These are phyloP conservation scores for Pollicipes pollicipes DNA, from an alignment of 1,140 invertebrate genomes.

Conservation along the genomic window DNA sequence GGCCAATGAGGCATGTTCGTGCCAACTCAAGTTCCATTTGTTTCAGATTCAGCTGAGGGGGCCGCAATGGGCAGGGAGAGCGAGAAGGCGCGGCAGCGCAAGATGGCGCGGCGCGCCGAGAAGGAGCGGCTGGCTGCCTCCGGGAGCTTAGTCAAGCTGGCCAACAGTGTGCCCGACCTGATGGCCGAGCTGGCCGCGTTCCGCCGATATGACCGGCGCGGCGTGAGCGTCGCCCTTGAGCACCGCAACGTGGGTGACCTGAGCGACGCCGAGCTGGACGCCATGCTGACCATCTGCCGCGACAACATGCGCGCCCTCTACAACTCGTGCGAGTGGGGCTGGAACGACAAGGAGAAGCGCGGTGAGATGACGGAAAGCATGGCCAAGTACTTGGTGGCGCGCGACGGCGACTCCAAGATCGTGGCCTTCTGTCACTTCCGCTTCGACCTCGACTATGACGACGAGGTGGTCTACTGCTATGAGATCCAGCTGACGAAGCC, in stretches of 20 bases:
- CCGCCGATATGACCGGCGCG: constrained; percentile 24
- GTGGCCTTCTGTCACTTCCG: constrained; percentile 57
- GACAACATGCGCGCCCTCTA: constrained; percentile 44
- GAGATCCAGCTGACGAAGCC: constrained; percentile 55
- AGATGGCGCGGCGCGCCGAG: background rate
- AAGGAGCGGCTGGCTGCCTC: background rate
- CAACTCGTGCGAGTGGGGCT: constrained; percentile 48
- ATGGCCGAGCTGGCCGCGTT: constrained; percentile 21
- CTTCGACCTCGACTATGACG: constrained; percentile 58
- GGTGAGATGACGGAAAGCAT: constrained; percentile 42
- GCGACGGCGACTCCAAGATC: constrained; percentile 28
- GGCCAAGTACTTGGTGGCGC: constrained; percentile 43
- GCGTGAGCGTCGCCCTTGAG: constrained; percentile 25
- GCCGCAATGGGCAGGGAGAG: background rate
- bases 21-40: no score
- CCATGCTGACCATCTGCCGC: constrained; percentile 43
- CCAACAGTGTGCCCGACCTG: constrained; percentile 17
- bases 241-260: constrained; percentile 30
- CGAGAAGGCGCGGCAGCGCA: background rate
- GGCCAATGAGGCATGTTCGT: no score
- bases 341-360: constrained; percentile 41
- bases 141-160: background rate
- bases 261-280: constrained; percentile 29
- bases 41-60: no score
- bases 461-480: constrained; percentile 66